Percentiles rank a stretch among this genome's conserved stretches.
Evolutionary conservation across 2,888 invertebrate genomes (phyloP).

Genomic region (Trypoxylon attenuatum): DNA sequence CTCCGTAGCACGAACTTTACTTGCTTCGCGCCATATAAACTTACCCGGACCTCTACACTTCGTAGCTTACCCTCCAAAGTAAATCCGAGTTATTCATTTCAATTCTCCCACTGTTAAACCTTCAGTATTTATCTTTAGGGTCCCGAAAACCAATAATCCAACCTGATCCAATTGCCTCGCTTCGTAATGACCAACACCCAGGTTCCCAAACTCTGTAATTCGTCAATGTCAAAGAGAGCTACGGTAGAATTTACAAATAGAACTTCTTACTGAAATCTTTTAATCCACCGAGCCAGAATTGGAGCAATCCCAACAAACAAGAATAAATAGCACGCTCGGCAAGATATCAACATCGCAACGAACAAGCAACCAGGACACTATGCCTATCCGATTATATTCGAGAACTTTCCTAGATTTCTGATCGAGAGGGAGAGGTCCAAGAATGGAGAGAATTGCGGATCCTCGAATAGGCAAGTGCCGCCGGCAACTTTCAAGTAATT

Average conservation of each 20-base stretch:
- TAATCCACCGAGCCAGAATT: conserved; percentile 26
- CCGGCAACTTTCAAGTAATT: conserved; percentile 41
- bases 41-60: no score
- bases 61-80: no score
- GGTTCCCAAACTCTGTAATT: neutral
- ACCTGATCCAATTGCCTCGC: no score
- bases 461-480: conserved; percentile 29
- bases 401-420: conserved; percentile 1
- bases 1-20: no score
- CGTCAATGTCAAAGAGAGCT: neutral
- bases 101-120: no score
- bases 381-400: neutral
- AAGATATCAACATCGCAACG: conserved; percentile 15
- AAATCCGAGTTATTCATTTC: no score
- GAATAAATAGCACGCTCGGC: conserved; percentile 28
- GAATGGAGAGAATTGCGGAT: conserved; percentile 35
- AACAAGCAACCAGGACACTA: conserved; percentile 1
- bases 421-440: conserved; percentile 4
- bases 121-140: no score
- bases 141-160: no score
- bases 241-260: neutral
- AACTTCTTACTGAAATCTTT: conserved; percentile 25
- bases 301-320: conserved; percentile 35
- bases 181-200: no score
- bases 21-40: no score